These are phyloP conservation scores for Pararge aegeria DNA, from an alignment of 1,140 invertebrate species.

Conservation along the genomic window DNA sequence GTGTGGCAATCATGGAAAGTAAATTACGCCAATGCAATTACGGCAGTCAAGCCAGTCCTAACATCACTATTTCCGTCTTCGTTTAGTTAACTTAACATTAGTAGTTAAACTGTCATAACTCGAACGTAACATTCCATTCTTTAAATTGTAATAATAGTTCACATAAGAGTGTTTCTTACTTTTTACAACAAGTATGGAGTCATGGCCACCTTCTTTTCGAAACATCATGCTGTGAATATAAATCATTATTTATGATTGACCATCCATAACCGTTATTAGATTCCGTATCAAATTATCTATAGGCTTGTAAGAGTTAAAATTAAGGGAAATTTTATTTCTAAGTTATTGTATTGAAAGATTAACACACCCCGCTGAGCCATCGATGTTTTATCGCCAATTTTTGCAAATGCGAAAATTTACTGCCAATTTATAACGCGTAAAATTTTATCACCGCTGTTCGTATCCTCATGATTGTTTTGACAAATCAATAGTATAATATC, in stretches of 20 bases:
- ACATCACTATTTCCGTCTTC: too few relatives aligned
- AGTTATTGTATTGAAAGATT: constrained; percentile 5
- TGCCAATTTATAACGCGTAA: constrained; percentile 18
- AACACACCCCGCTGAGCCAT: constrained; percentile 19
- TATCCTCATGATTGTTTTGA: constrained; percentile 28
- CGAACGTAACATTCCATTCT: too few relatives aligned
- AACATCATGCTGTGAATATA: not conserved
- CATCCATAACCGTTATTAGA: not conserved
- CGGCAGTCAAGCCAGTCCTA: too few relatives aligned
- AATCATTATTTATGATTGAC: not conserved
- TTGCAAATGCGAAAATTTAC: constrained; percentile 23
- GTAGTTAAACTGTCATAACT: too few relatives aligned
- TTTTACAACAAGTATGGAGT: not conserved
- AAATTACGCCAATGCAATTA: too few relatives aligned
- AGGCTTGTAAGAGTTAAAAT: not conserved
- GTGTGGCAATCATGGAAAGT: too few relatives aligned
- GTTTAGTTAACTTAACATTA: too few relatives aligned
- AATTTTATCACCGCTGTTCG: constrained; percentile 1
- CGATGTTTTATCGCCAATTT: constrained; percentile 20
- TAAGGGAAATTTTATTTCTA: constrained; percentile 5
- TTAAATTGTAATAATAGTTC: too few relatives aligned
- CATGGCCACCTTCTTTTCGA: not conserved
- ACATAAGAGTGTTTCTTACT: not conserved
- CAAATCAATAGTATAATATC: constrained; percentile 16
- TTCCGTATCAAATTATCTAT: not conserved